Evolutionary conservation across 2,797 vertebrate species (phyloP), one percentile per base, ranked within the genome.

Genomic region (Sebastes melanostomus): DNA sequence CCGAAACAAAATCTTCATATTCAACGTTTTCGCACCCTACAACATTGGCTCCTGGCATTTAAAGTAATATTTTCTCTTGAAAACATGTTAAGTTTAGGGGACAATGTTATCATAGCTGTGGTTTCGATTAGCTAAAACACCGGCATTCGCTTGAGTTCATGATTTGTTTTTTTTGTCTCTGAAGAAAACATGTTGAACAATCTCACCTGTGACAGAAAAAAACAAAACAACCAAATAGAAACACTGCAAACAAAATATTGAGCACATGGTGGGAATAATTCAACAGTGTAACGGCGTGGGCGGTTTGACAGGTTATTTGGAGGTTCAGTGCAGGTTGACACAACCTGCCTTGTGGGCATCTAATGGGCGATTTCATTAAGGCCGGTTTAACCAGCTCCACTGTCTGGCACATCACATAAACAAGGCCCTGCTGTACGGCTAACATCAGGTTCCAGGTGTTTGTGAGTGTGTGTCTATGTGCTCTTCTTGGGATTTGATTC

Each of bases 261-360:
- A 32, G 10, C n/a, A 66, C 16, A 8, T 25, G 5, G 22, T 38
- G 0, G 62, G 34, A 52, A 62, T 63, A 66, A 73, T 54, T 60
- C 13, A 65, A 11, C 36, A 1, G 58, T 2, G 11, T 24, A 52
- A 77, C 55, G 0, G 1, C 20, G 1, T 8, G 18, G 29, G 46
- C 2, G 13, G 55, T 85, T 62, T 84, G 74, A 77, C 74, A 72
- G 77, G 65, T 66, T 58, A 54, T 76, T 77, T 59, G 52, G 32
- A 29, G 65, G 34, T 59, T 78, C 52, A 9, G 6, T 67, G 2
- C 38, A 11, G n/a, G 46, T 4, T 72, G 68, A 81, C 68, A 22
- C 54, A 0, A 1, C 3, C 60, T 70, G 68, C 74, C 77, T 77
- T 6, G 14, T 65, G 65, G 83, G 61, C 56, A 63, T n/a, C 24